Base-by-base conservation (phyloP, 2,888 invertebrate species). In the Dromius quadrimaculatus region DNA sequence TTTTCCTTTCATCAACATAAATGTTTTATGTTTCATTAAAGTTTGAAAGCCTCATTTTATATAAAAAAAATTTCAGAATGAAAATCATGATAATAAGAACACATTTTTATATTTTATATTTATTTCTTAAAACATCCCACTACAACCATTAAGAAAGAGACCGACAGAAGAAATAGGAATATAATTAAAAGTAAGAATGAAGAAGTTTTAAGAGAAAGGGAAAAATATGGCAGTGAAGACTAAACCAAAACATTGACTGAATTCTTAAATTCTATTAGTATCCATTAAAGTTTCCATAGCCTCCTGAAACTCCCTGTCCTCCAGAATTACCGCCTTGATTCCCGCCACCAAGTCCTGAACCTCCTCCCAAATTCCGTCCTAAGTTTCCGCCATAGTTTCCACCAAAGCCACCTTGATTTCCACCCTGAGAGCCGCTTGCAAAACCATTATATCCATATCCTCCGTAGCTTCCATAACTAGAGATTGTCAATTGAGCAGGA, bases 81-180 rank as follows among this genome's bases (percentile, higher is more conserved):
- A n/a, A 32, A 6, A 32, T 32, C 5, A 32, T 32, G 32, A 32
- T 32, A 11, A 38, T 6, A 9, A 47, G 2, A 47, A 8, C 2
- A 4, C 5, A 47, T 1, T 17, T n/a, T 47, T 19, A 47, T 20
- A 47, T 47, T 47, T n/a, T 17, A 54, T 22, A 54, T 4, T 54
- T 62, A 62, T 62, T 62, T 62, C 41, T 62, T 54, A 20, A 65
- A 50, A 54, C 41, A 17, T 34, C 54, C 50, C 65, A 65, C 34
- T 65, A 65, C 54, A 54, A 50, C 54, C 65, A 3, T 38, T 43
- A n/a, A 47, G 47, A 47, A 17, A 45, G 28, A 20, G 19, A 38
- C 41, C 32, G 61, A 63, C 45, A 47, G 47, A 45, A 47, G 6
- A 32, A 34, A 47, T 9, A 54, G 50, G 54, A 50, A 20, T 47